Conservation (phyloP, 37 sponge, comb jelly and placozoan species). For the Oscarella lobularis region DNA sequence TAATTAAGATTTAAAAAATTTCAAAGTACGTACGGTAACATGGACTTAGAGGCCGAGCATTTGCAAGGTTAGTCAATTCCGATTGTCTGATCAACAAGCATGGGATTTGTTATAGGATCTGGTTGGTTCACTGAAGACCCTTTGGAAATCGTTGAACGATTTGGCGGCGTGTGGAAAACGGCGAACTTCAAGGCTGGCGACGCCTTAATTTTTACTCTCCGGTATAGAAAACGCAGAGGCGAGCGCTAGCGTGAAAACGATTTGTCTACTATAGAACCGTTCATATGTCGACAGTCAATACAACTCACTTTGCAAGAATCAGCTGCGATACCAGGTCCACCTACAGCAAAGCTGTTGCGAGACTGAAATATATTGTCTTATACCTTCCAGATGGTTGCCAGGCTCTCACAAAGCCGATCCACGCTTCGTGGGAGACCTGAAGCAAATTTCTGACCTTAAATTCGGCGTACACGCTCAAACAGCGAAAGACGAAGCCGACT, state of each 20-base stretch:
- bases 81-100: background rate
- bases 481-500: background rate
- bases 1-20: conserved; percentile 1
- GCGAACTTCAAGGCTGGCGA: background rate
- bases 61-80: background rate
- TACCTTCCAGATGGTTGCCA: conserved; percentile 3
- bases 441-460: background rate
- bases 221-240: background rate
- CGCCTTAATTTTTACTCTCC: background rate
- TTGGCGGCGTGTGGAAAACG: conserved; percentile 5
- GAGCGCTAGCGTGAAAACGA: background rate
- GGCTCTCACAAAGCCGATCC: background rate
- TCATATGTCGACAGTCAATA: conserved; percentile 7
- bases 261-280: conserved; percentile 2
- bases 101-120: background rate
- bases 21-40: conserved; percentile 5
- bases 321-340: conserved; percentile 8
- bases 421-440: conserved; percentile 3
- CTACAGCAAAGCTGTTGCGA: background rate
- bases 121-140: conserved; percentile 10
- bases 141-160: background rate
- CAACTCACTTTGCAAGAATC: conserved; percentile 1
- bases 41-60: background rate
- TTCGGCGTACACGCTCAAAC: conserved; percentile 6
- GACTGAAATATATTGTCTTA: background rate